A percentile compares a stretch with the other conserved stretches of the same genome.
These are phyloP conservation scores for Drosophila tsacasi DNA, from an alignment of 1,140 invertebrate genomes.

Conservation along the genomic window DNA sequence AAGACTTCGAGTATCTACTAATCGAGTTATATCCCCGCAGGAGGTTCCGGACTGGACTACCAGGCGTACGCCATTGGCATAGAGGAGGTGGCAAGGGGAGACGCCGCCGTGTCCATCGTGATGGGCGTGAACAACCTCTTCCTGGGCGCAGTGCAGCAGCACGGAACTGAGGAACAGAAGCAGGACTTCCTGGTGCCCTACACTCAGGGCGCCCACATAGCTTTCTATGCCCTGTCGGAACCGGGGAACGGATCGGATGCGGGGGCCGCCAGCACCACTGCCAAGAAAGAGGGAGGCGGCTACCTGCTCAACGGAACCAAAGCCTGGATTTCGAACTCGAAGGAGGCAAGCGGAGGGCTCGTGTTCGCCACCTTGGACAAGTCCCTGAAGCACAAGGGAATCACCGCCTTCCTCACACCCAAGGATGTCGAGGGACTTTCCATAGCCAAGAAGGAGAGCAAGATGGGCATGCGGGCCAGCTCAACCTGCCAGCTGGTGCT, in stretches of 20 bases:
- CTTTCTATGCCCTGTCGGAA: conserved; percentile 92
- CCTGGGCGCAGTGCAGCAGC: conserved; percentile 92
- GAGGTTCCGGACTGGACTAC: conserved; percentile 93
- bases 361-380: conserved; percentile 98
- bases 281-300: conserved; percentile 87
- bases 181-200: conserved; percentile 93
- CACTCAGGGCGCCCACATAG: conserved; percentile 89
- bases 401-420: conserved; percentile 95
- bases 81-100: conserved; percentile 96
- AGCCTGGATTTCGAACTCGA: conserved; percentile 97
- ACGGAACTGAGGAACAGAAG: conserved; percentile 93
- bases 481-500: conserved; percentile 97
- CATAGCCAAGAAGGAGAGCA: conserved; percentile 97
- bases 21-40: conserved; percentile 17
- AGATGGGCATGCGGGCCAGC: conserved; percentile 95
- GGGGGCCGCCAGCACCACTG: conserved; percentile 96
- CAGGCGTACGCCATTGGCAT: conserved; percentile 96
- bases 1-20: neutral
- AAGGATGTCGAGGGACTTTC: conserved; percentile 90
- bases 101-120: conserved; percentile 93
- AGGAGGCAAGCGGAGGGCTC: conserved; percentile 93
- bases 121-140: conserved; percentile 97
- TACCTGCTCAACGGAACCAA: conserved; percentile 97
- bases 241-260: conserved; percentile 95
- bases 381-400: conserved; percentile 94